Evolutionary conservation across 2,888 invertebrate species (phyloP), one percentile per base, ranked within the genome.

Genomic region (Eupelmus urozonus): DNA sequence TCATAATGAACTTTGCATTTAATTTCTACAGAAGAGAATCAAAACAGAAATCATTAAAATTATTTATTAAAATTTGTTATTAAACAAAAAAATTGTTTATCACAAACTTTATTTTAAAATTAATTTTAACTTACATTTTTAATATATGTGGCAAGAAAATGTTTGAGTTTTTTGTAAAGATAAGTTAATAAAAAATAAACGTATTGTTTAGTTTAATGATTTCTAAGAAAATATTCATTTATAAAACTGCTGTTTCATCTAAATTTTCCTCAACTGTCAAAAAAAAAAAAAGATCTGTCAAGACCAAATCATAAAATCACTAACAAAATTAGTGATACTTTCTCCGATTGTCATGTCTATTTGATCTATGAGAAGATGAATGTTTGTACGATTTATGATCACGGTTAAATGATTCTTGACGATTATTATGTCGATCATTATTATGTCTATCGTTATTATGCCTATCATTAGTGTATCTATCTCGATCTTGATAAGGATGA

Each of bases 291-390:
- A n/a, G n/a, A n/a, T 34, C 34, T 34, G 9, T 5, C 3, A 5
- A 34, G 3, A 45, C 45, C 4, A 45, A 45, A 45, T 45, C 16
- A 34, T 34, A 5, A 34, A 13, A 13, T 45, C 16, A 45, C 45
- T 45, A 53, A 62, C 4, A 27, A 42, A 40, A 74, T 82, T 81
- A 84, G 55, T 73, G 82, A 80, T 85, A 83, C 73, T 82, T 83
- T 76, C 81, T 80, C 76, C 83, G 85, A 62, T 49, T 82, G 1
- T 81, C 81, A 77, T 82, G 75, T 18, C 82, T 72, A 74, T 82
- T 67, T 59, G 79, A 78, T 76, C 79, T 55, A 51, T 80, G 76
- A 40, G 81, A 34, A n/a, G n/a, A 78, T 60, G 79, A 81, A 57
- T 80, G 71, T 53, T 81, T 77, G 7, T 80, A 67, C 23, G 79